Base-by-base conservation (phyloP, 2,888 invertebrate species). In the Gymnocheta viridis region DNA sequence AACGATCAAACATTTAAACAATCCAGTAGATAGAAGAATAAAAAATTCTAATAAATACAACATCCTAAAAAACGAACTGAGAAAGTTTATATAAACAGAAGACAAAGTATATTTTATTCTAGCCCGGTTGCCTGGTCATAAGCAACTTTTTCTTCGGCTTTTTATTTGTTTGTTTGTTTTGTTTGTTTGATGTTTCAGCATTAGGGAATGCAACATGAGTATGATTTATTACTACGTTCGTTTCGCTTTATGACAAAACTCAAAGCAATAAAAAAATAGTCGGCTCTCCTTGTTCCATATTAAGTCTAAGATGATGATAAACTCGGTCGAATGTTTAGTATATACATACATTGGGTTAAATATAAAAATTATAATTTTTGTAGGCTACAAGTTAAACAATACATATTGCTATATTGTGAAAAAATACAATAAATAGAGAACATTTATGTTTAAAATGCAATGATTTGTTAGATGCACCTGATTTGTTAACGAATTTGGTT, bases 221-320 rank as follows among this genome's bases (percentile, higher is more conserved):
- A 84, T 84, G 83, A 84, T 84, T 84, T 84, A 84, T 84, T 84
- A 24, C 80, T 62, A 67, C 67, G 77, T 80, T 84, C 67, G 72
- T 79, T 64, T 62, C 67, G 60, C 44, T 69, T 82, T 78, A 78
- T 78, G 69, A 62, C 78, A 78, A 70, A 78, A 62, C 22, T 49
- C 29, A 47, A 35, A 35, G 32, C 27, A 69, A 38, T 7, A 32
- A 44, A 19, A 54, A 41, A 64, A 60, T 32, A 49, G 76, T 70
- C 80, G 74, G 83, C 67, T 73, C 47, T 67, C 19, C 67, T 80
- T 80, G 72, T 80, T 79, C 51, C 10, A 64, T 47, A 44, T 44
- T 24, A 62, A 62, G 51, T 72, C 73, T 19, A 22, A 56, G 41
- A 69, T 58, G 19, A 74, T 70, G 79, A 73, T 73, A 32, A 58